Percentiles rank a stretch among this genome's conserved stretches.
These are phyloP conservation scores for Delia radicum DNA, from an alignment of 1,140 invertebrate species.

Conservation along the genomic window DNA sequence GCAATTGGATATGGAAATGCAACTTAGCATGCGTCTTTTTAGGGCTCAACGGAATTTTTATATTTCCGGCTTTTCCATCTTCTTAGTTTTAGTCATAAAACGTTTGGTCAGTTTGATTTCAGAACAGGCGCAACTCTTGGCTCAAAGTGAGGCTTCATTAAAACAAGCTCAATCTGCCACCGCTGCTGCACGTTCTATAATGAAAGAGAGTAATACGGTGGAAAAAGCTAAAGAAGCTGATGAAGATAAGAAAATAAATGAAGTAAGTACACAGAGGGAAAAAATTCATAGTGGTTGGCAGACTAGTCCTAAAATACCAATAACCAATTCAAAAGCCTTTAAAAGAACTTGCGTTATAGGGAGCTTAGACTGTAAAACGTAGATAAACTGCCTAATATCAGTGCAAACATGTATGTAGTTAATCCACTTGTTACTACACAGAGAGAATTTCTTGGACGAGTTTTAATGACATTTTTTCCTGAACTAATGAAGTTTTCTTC, in stretches of 20 bases:
- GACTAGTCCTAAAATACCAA: too few species aligned
- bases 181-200: constrained; percentile 71
- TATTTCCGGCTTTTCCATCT: constrained; percentile 94
- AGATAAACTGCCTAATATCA: too few species aligned
- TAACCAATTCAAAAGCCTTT: too few species aligned
- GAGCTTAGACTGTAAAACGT: too few species aligned
- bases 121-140: constrained; percentile 76
- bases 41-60: constrained; percentile 98
- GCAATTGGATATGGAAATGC: constrained; percentile 86
- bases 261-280: constrained; percentile 46
- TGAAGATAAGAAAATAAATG: constrained; percentile 57
- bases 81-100: constrained; percentile 81
- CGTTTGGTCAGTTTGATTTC: constrained; percentile 82
- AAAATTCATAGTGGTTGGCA: too few species aligned
- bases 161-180: constrained; percentile 90
- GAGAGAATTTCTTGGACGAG: too few species aligned
- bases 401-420: too few species aligned
- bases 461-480: too few species aligned
- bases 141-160: constrained; percentile 84
- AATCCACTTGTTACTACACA: too few species aligned
- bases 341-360: too few species aligned
- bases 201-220: constrained; percentile 61
- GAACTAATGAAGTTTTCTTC: too few species aligned
- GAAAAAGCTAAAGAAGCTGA: constrained; percentile 52
- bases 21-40: constrained; percentile 93